Base-by-base conservation (phyloP, 2,797 vertebrate genomes). In the Lerista edwardsae region DNA sequence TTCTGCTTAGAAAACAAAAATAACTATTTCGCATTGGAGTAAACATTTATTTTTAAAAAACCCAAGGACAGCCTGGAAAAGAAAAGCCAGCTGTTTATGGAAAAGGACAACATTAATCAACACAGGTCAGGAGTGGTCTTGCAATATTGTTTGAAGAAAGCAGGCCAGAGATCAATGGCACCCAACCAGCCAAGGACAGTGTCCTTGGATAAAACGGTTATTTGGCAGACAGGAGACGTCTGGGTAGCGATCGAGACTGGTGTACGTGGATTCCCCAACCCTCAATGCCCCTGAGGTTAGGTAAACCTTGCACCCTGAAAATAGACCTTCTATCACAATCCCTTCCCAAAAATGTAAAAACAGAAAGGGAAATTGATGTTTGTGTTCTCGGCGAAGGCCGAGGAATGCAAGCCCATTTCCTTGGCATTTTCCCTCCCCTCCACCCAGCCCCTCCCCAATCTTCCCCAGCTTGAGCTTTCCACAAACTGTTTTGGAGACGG, bases 351-450 rank as follows among this genome's bases (percentile, higher is more conserved):
- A 94, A 93, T 89, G 88, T 71, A 86, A 86, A 39, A 88, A 90
- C 75, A 88, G 88, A 88, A 93, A 91, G 90, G 92, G 94, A 94
- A 95, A 93, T 88, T 78, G 83, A 44, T 93, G 93, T 95, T 95
- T 95, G 91, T 94, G 90, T 93, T 94, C 93, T 91, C 91, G 90
- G 87, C 71, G 31, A 89, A 93, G 85, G 82, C 94, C 76, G 34
- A 89, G 91, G 94, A 93, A 94, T 94, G 91, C 84, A 87, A 91
- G 61, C 84, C 93, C 90, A 88, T 94, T 95, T 95, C 94, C 95
- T 95, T 86, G 84, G 77, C 79, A 85, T 86, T 88, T 80, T 67
- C 86, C 86, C 84, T 86, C 80, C 25, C 88, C 84, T 86, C 89
- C 51, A 55, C 51, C 51, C 51, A 55, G 19, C 51, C 51, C 51